These are phyloP conservation scores for Drosophila sordidula DNA, from an alignment of 2,888 invertebrate genomes.

Conservation along the genomic window DNA sequence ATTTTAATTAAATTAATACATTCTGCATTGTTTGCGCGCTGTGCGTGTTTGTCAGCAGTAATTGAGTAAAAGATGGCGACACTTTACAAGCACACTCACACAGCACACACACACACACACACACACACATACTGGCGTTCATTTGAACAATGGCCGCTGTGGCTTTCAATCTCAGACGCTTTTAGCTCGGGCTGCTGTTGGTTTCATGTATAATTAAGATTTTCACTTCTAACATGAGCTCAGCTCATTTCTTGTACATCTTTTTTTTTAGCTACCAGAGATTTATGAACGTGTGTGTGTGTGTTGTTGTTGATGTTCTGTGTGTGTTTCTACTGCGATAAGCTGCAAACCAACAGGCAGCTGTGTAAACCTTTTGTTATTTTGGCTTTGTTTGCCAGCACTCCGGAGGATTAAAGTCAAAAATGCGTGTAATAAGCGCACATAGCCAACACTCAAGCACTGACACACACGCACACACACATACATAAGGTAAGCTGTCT, in stretches of 20 bases:
- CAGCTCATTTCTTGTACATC: constrained; percentile 26
- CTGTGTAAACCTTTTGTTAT: constrained; percentile 78
- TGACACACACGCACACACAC: constrained; percentile 30
- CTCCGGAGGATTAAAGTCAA: constrained; percentile 78
- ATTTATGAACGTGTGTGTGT: constrained; percentile 57
- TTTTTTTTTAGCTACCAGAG: constrained; percentile 36
- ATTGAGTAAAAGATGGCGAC: constrained; percentile 76
- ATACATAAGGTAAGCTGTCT: constrained; percentile 48
- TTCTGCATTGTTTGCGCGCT: constrained; percentile 63
- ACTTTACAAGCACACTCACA: constrained; percentile 55
- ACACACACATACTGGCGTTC: constrained; percentile 18
- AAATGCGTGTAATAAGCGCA: constrained; percentile 81
- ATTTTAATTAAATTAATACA: constrained; percentile 81
- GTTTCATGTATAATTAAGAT: constrained; percentile 79
- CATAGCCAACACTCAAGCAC: constrained; percentile 59
- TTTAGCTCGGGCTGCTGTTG: constrained; percentile 46
- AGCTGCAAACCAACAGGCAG: constrained; percentile 74
- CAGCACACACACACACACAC: neutral
- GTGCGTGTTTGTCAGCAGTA: constrained; percentile 65
- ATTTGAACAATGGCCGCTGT: constrained; percentile 61
- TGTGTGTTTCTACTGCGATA: constrained; percentile 49
- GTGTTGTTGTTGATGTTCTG: constrained; percentile 5
- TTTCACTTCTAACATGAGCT: constrained; percentile 70
- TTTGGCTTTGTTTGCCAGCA: constrained; percentile 76
- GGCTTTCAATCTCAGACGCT: constrained; percentile 70